Base-by-base conservation (phyloP, 1,140 invertebrate species). In the Lysiphlebus fabarum region DNA sequence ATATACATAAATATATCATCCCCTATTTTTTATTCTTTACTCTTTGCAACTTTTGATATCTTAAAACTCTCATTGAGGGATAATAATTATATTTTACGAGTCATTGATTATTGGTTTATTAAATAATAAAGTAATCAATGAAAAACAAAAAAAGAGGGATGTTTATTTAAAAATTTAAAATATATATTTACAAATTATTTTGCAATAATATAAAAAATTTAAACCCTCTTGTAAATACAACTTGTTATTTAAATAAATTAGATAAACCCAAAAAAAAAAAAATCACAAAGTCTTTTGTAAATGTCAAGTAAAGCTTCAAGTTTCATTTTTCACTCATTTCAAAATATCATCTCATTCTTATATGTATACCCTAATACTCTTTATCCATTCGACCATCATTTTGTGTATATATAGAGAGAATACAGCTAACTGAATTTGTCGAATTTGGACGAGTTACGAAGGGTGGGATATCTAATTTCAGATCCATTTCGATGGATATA, bases 361-460 rank as follows among this genome's bases (percentile, higher is more conserved):
- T 26, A 40, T 40, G 38, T 8, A n/a, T n/a, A 11, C 10, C 38
- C 8, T 10, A 33, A 4, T 49, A 38, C n/a, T 36, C 49, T 11
- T 37, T 34, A 33, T 12, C 33, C 49, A 51, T 51, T 51, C 33
- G 34, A 14, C 49, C 53, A 49, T 44, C 17, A 26, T 26, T 26
- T 26, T 26, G 17, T 26, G 17, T 26, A 26, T 26, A 26, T 26
- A 26, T 26, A 26, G 17, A 26, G 17, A 26, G 17, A 26, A 49
- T 38, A 48, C 38, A 50, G 50, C 64, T 65, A 65, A 65, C 64
- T 50, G 64, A 65, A 65, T 65, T 65, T 61, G 64, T 65, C 63
- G 58, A 62, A 65, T 45, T 65, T 49, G 60, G 63, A 65, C 63
- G 60, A 49, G 47, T 26, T 36, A 44, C 10, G 7, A 40, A 36